Percentiles rank a stretch among this genome's conserved stretches.
Evolutionary conservation across 2,888 invertebrate genomes (phyloP).

Genomic region (Clusia tigrina): DNA sequence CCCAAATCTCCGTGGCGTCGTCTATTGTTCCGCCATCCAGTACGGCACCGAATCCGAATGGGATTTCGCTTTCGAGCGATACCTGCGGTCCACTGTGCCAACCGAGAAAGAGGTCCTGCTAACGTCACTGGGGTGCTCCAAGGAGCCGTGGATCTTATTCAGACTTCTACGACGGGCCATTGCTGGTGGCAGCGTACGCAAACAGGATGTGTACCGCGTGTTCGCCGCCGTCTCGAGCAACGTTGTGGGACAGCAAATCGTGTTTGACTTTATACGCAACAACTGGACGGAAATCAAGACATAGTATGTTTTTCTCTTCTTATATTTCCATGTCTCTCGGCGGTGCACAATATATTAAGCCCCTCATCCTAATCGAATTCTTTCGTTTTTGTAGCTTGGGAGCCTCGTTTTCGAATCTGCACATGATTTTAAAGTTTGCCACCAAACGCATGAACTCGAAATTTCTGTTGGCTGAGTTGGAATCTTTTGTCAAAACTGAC

Average conservation of each 20-base stretch:
- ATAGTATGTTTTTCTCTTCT: constrained; percentile 70
- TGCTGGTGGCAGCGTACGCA: constrained; percentile 78
- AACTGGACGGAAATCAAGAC: constrained; percentile 77
- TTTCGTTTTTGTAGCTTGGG: constrained; percentile 71
- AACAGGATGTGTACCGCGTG: constrained; percentile 81
- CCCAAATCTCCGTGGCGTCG: constrained; percentile 81
- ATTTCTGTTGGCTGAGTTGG: constrained; percentile 79
- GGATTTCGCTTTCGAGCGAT: constrained; percentile 87
- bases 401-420: constrained; percentile 74
- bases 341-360: neutral
- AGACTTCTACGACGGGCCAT: constrained; percentile 77
- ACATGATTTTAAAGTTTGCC: constrained; percentile 75
- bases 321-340: neutral
- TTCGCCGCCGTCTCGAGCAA: constrained; percentile 80
- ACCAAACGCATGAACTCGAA: constrained; percentile 78
- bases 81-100: constrained; percentile 77
- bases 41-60: constrained; percentile 86
- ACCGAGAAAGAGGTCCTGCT: constrained; percentile 83
- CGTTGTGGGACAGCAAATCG: constrained; percentile 81
- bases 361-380: rapidly evolving
- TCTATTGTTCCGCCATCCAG: constrained; percentile 87
- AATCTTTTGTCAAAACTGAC: constrained; percentile 72
- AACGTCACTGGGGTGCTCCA: constrained; percentile 81
- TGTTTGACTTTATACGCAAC: constrained; percentile 79
- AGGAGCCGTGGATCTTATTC: constrained; percentile 80